Evolutionary conservation across 1,140 invertebrate species (phyloP).

Genomic region (Phthorimaea operculella): DNA sequence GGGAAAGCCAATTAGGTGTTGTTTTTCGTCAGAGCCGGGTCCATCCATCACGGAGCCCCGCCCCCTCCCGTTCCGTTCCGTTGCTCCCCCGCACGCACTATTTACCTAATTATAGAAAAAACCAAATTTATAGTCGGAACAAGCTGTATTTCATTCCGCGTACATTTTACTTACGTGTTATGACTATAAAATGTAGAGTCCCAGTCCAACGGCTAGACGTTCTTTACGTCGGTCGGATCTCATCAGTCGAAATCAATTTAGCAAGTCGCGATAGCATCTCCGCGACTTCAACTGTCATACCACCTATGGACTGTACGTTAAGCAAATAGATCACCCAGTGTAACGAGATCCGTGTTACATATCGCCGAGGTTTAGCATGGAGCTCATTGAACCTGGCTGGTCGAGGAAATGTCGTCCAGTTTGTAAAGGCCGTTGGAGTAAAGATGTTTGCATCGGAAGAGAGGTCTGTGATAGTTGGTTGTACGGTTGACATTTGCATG

Average conservation of each 20-base stretch:
- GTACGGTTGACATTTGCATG: slow-evolving; percentile 43
- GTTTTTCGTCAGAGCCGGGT: slow-evolving; percentile 40
- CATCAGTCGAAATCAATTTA: slow-evolving; percentile 7
- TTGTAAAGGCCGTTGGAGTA: neutral
- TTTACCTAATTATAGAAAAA: slow-evolving; percentile 7
- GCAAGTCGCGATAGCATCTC: neutral
- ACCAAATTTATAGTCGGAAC: neutral
- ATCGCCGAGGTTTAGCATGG: neutral
- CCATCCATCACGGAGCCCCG: slow-evolving; percentile 49
- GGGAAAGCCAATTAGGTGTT: slow-evolving; percentile 54
- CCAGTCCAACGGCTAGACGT: neutral
- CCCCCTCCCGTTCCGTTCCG: slow-evolving; percentile 38
- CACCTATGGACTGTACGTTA: neutral
- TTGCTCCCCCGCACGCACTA: slow-evolving; percentile 17
- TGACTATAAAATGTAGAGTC: neutral
- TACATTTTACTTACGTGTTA: neutral
- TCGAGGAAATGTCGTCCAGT: neutral
- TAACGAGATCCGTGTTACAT: neutral
- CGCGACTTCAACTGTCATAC: neutral
- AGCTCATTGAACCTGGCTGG: neutral
- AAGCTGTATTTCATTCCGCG: neutral
- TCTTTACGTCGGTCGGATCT: neutral
- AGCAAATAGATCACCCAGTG: slow-evolving; percentile 1
- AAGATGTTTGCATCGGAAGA: neutral
- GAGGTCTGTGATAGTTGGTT: slow-evolving; percentile 23